phyloP scores from a whole-genome alignment of 2,797 vertebrate species.

The Tiaroga cobitis region DNA sequence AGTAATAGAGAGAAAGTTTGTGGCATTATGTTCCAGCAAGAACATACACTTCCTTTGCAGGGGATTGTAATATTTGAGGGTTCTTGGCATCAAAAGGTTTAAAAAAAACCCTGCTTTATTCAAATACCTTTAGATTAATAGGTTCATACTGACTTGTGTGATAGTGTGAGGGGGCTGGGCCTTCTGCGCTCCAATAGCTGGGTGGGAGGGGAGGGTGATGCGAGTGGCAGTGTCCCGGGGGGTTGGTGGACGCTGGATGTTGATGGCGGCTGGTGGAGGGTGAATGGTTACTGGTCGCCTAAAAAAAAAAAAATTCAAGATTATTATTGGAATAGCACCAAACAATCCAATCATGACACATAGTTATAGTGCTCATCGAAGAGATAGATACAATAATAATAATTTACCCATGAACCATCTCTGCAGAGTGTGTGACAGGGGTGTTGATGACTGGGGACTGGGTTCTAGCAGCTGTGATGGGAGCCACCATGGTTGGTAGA shows the following conservation, averaged over 20 bases:
- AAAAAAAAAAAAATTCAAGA: slow-evolving; percentile 18
- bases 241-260: slow-evolving; percentile 90
- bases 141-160: slow-evolving; percentile 83
- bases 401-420: slow-evolving; percentile 89
- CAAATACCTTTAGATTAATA: neutral
- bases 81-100: neutral
- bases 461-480: slow-evolving; percentile 91
- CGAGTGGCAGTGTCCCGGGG: slow-evolving; percentile 86
- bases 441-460: slow-evolving; percentile 95
- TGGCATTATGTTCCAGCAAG: neutral
- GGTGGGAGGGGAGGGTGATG: slow-evolving; percentile 93
- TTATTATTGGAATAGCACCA: neutral
- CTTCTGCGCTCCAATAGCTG: slow-evolving; percentile 89
- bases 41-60: neutral
- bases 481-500: slow-evolving; percentile 92
- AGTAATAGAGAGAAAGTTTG: neutral
- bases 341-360: neutral
- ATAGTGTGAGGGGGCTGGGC: slow-evolving; percentile 91
- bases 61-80: neutral
- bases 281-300: slow-evolving; percentile 93
- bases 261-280: slow-evolving; percentile 86
- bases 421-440: slow-evolving; percentile 87
- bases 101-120: neutral
- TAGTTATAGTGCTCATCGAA: neutral
- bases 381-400: slow-evolving; percentile 2